phyloP scores from a whole-genome alignment of 1,140 invertebrate species.

The Capitella teleta region DNA sequence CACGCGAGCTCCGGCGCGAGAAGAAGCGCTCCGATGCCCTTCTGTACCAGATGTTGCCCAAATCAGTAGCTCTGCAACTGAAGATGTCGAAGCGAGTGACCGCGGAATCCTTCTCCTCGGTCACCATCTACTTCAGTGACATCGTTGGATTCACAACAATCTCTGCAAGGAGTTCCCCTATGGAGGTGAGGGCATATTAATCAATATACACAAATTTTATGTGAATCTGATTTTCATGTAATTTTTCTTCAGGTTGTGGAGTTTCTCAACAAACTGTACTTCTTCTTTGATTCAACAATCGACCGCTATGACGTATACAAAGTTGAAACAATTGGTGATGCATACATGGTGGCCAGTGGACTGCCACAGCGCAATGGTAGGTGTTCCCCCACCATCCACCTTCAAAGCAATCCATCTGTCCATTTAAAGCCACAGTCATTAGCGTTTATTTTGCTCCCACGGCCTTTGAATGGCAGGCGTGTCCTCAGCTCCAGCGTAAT shows the following conservation, averaged over 20 bases:
- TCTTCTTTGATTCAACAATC: slow-evolving; percentile 17
- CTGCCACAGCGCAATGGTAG: slow-evolving; percentile 12
- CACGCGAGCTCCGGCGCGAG: slow-evolving; percentile 32
- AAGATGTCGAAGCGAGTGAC: slow-evolving; percentile 47
- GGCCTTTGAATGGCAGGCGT: too few relatives aligned
- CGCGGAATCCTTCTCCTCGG: slow-evolving; percentile 72
- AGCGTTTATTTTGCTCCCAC: too few relatives aligned
- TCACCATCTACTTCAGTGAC: slow-evolving; percentile 78
- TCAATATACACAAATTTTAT: too few relatives aligned
- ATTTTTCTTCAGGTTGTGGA: slow-evolving; percentile 49
- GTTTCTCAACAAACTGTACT: slow-evolving; percentile 20
- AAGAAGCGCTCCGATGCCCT: slow-evolving; percentile 27
- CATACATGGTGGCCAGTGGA: slow-evolving; percentile 30
- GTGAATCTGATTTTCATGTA: too few relatives aligned
- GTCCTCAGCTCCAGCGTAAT: too few relatives aligned
- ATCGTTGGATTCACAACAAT: slow-evolving; percentile 89
- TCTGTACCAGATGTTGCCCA: slow-evolving; percentile 50
- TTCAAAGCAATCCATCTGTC: too few relatives aligned
- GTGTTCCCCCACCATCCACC: not conserved
- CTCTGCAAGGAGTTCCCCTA: slow-evolving; percentile 50
- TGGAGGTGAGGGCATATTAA: slow-evolving; percentile 26
- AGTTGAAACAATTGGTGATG: slow-evolving; percentile 37
- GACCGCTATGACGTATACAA: slow-evolving; percentile 22
- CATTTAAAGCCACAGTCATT: too few relatives aligned
- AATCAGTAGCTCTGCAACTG: slow-evolving; percentile 61